Percentiles rank a stretch among this genome's conserved stretches.
Evolutionary conservation across 2,797 vertebrate species (phyloP).

Genomic region (Esox masquinongy): DNA sequence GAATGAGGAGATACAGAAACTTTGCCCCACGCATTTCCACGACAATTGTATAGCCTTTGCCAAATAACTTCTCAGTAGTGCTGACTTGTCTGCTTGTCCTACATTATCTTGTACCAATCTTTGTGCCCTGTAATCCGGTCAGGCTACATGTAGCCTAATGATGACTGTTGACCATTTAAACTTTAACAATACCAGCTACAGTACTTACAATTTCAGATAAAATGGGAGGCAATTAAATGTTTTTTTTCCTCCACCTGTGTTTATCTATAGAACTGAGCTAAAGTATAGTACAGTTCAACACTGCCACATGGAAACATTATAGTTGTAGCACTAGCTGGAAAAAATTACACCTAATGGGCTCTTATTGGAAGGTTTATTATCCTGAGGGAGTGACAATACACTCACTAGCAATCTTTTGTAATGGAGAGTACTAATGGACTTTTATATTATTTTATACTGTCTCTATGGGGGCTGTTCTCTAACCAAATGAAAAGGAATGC

Average conservation of each 20-base stretch:
- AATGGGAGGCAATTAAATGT: no score
- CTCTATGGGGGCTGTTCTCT: background rate
- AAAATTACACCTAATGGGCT: background rate
- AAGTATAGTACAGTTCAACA: background rate
- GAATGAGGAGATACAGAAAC: no score
- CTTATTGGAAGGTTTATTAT: background rate
- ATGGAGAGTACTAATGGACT: conserved; percentile 5
- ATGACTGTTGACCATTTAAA: no score
- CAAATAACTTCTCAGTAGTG: no score
- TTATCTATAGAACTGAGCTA: conserved; percentile 3
- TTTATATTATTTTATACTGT: background rate
- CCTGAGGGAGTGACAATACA: background rate
- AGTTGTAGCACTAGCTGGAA: background rate
- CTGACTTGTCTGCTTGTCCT: no score
- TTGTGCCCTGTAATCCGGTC: no score
- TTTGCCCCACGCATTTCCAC: no score
- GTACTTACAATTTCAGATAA: no score
- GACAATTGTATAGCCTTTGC: no score
- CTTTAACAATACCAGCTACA: no score
- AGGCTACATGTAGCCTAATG: no score
- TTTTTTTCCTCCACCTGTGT: background rate
- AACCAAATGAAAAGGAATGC: background rate
- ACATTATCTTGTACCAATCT: no score
- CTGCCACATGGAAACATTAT: background rate
- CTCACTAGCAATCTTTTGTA: background rate